Evolutionary conservation across 2,113 vertebrate species (phyloP).

Genomic region (Centropus bengalensis): DNA sequence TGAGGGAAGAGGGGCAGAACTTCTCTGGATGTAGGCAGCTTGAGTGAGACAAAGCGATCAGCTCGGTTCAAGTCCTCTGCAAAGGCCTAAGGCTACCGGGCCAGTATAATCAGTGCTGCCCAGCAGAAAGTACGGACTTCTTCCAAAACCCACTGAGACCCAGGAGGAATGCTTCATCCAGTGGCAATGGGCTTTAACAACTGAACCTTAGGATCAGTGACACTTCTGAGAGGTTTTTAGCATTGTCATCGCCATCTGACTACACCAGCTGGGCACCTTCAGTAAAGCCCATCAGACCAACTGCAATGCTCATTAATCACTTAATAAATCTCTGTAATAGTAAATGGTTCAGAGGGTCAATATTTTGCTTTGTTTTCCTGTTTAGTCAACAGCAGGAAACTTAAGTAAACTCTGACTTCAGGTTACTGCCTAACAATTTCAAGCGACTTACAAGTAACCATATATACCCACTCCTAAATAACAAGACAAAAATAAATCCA

Average conservation of each 20-base stretch:
- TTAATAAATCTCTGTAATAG: not conserved
- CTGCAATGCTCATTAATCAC: not conserved
- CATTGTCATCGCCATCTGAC: not conserved
- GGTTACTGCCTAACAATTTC: not conserved
- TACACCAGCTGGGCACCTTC: not conserved
- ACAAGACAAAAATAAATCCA: not conserved
- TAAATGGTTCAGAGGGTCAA: not conserved
- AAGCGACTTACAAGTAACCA: not conserved
- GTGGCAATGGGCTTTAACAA: not conserved
- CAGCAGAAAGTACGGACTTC: not conserved
- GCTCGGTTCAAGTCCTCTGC: not conserved
- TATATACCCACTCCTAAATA: not conserved
- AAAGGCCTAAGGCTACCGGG: not conserved
- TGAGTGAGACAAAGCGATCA: not conserved
- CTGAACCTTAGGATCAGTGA: not conserved
- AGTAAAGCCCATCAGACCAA: not conserved
- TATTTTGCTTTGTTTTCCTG: not conserved
- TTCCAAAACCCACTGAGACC: not conserved
- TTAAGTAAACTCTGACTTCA: not conserved
- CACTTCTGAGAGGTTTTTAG: not conserved
- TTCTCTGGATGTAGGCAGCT: not conserved
- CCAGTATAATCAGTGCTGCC: not conserved
- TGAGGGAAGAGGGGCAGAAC: not conserved
- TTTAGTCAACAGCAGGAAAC: not conserved
- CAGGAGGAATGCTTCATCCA: not conserved